Percentiles rank a stretch among this genome's conserved stretches.
phyloP scores from a whole-genome alignment of 2,888 invertebrate genomes.

The Phyllotreta striolata region DNA sequence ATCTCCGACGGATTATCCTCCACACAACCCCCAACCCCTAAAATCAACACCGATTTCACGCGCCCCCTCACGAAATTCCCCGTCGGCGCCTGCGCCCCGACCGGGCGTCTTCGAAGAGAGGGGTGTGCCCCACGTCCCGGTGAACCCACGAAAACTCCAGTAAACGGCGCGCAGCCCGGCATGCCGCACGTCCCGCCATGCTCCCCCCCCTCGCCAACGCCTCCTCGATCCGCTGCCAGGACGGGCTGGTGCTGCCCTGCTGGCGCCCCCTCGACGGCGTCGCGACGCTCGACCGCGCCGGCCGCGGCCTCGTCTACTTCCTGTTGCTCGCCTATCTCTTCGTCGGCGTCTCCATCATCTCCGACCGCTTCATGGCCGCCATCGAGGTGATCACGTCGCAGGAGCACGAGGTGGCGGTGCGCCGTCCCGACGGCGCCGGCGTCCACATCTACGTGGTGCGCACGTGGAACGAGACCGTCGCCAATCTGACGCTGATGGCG shows the following conservation, averaged over 20 bases:
- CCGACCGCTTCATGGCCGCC: conserved; percentile 99
- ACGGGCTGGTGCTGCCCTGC: conserved; percentile 86
- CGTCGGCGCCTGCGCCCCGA: no score
- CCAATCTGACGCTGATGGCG: conserved; percentile 98
- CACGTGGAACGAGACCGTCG: conserved; percentile 99
- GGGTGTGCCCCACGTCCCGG: no score
- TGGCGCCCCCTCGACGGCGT: conserved; percentile 88
- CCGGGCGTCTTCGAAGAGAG: no score
- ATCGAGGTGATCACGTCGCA: conserved; percentile 97
- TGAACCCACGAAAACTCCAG: no score
- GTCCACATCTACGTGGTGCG: conserved; percentile 89
- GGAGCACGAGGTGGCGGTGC: conserved; percentile 93
- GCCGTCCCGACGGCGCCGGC: conserved; percentile 82
- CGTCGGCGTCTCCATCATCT: conserved; percentile 98
- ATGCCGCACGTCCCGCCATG: conserved; percentile 16
- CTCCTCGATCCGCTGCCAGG: conserved; percentile 67
- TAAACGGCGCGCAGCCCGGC: no score
- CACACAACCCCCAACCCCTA: no score
- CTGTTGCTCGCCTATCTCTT: conserved; percentile 90
- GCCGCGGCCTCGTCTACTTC: conserved; percentile 92
- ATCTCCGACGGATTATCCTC: no score
- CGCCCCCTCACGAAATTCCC: no score
- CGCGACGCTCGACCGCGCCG: conserved; percentile 76
- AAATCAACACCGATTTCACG: no score
- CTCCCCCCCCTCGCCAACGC: conserved; percentile 22